Base-by-base conservation (phyloP, 2,797 vertebrate species). In the Streptopelia turtur region DNA sequence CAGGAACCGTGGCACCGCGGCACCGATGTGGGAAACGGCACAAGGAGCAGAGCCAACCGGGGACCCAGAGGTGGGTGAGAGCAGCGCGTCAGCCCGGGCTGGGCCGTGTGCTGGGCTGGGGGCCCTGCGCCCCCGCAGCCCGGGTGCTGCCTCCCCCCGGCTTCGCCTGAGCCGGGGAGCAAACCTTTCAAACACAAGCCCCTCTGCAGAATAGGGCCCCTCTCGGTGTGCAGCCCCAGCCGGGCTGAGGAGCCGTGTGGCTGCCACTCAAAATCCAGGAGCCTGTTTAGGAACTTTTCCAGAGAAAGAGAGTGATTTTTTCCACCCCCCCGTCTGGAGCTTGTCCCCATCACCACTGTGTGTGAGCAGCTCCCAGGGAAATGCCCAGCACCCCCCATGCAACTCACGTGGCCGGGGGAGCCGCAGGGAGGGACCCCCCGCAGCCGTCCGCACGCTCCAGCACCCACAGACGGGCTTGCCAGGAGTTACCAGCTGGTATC, bases 61-160 rank as follows among this genome's bases (percentile, higher is more conserved):
- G 60, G 50, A 37, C 65, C 31, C 35, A 4, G 79, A 50, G 45
- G 12, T 1, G 20, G 0, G 2, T 5, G 35, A 39, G 71, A 53
- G 79, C 39, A 64, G 79, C 37, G 10, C 0, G 0, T 4, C 65
- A 64, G 5, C 11, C 15, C 33, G 17, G 68, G 31, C 68, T 39
- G 1, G 1, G 18, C 18, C 1, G 0, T 1, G 2, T 2, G 55
- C 20, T 39, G 39, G 39, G 39, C 16, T 50, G 55, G 31, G 70
- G 37, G 16, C n/a, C n/a, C 1, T 2, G n/a, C 25, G 37, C 11
- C 23, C 41, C 33, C 0, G 1, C 31, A 11, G 53, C 24, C 41
- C 35, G 4, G 16, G 16, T 15, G 10, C 28, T 37, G 17, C 28
- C 52, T 59, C 31, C n/a, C 4, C 0, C 2, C 33, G 37, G 27